These are phyloP conservation scores for Cygnus olor DNA, from an alignment of 2,797 vertebrate species.

Conservation along the genomic window DNA sequence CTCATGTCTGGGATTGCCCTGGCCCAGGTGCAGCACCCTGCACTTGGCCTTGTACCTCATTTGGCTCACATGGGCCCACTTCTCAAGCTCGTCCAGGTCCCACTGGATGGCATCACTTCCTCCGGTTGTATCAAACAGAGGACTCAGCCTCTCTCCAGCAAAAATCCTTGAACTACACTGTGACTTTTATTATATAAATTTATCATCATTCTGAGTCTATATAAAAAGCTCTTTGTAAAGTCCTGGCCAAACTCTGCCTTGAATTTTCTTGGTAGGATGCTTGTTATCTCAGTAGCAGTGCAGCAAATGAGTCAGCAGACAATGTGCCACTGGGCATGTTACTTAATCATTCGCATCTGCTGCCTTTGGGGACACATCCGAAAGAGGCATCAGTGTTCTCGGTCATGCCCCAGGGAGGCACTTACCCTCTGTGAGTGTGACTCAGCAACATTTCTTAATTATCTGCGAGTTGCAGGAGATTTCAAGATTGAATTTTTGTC, in stretches of 20 bases:
- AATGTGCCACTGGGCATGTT: not conserved
- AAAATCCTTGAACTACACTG: not conserved
- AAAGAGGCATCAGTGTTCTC: not conserved
- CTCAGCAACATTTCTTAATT: conserved; percentile 58
- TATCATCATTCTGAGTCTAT: not conserved
- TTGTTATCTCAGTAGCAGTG: not conserved
- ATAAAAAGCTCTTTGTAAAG: not conserved
- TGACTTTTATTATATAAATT: not conserved
- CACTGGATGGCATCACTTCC: too few species aligned
- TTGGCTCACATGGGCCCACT: too few species aligned
- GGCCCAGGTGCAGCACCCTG: too few species aligned
- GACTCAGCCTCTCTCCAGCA: not conserved
- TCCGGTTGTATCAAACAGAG: not conserved
- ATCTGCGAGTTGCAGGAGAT: conserved; percentile 30
- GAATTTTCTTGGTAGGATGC: not conserved
- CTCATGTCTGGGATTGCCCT: too few species aligned
- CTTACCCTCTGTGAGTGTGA: not conserved
- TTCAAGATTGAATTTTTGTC: conserved; percentile 55
- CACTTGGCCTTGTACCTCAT: too few species aligned
- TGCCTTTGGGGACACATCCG: not conserved
- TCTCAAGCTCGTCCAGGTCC: too few species aligned
- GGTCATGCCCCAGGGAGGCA: conserved; percentile 6
- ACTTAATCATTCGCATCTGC: conserved; percentile 31
- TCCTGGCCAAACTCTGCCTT: not conserved
- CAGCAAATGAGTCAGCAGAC: conserved; percentile 47